Evolutionary conservation across 2,113 vertebrate species (phyloP), one percentile per base, ranked within the genome.

Genomic region (Microcebus ravelobensis): DNA sequence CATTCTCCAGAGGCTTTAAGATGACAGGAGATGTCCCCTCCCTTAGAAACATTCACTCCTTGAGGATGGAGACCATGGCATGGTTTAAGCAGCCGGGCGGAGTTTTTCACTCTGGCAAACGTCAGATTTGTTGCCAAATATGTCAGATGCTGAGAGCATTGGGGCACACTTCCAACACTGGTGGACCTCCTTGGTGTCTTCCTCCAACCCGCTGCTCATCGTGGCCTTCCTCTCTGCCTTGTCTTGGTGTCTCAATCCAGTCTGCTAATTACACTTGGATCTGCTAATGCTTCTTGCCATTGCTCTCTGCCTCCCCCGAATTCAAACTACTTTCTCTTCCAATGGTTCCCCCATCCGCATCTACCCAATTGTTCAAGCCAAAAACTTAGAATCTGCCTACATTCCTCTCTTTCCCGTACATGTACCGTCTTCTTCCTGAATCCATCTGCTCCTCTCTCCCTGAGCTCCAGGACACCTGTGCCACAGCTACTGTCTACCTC

Each of bases 11-110:
- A 73, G 65, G 17, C 71, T 25, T 65, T 55, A 20, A 31, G 14
- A 63, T 55, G 23, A 55, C 21, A 8, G 29, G 36, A 42, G 45
- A 12, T 11, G 12, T 23, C 4, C 39, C 23, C 61, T 45, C 31
- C 17, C 25, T 34, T 25, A 48, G 31, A 31, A 29, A 36, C 42
- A 36, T 6, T n/a, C 23, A 12, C 65, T 48, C 59, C 48, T 86
- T 45, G 86, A 36, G 59, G 74, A 55, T 36, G 67, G 93, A 81
- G 67, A 52, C 7, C 50, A n/a, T 5, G 71, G 45, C 1, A 0
- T 10, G 8, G 13, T 9, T 15, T 29, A 9, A 9, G 59, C 2
- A 59, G 31, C 31, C 23, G 2, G 0, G 2, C 5, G 29, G 34
- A 50, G 34, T 11, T 31, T 20, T 17, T 36, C 42, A 27, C 11